Evolutionary conservation across 2,888 invertebrate species (phyloP), one percentile per base, ranked within the genome.

Genomic region (Aphelenchoides bicaudatus): DNA sequence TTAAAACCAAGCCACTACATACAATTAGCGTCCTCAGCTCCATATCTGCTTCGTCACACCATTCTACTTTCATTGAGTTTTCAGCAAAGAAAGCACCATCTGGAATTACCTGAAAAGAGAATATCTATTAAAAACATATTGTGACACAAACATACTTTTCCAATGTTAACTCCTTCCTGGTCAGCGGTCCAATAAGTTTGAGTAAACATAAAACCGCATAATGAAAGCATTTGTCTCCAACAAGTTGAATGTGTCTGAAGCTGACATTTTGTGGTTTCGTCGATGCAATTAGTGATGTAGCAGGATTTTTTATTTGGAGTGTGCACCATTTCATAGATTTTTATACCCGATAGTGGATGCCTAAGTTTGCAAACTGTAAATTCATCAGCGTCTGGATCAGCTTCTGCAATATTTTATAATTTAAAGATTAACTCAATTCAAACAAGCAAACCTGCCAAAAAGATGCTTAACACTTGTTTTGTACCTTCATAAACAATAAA

Each of bases 291-390:
- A 38, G 53, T 60, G 19, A 70, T 56, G 23, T 55, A 43, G 51
- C 59, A 63, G 25, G 51, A 49, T 28, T 57, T 51, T 4, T 56
- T 58, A 5, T 50, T 38, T 3, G 59, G 21, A 3, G 34, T 29
- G 39, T 68, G 60, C 8, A 56, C 56, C 3, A 71, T 37, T 30
- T 70, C 70, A 52, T 61, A 69, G 37, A 70, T 55, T 63, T 71
- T 68, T 50, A 70, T 71, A 16, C 70, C 72, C 27, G 71, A 66
- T 23, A 75, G 68, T 4, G 75, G 75, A 61, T 75, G 75, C 39
- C 73, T 68, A 31, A 75, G 70, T 58, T 73, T 74, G 21, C 73
- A 67, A 21, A 72, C 39, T 21, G 59, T 57, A 28, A 58, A 61
- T 3, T 55, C 58, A 30, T 59, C 56, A 5, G 37, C 39, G 16